A percentile compares a stretch with the other conserved stretches of the same genome.
Conservation (phyloP, 2,888 invertebrate species). For the Lymantria monacha region DNA sequence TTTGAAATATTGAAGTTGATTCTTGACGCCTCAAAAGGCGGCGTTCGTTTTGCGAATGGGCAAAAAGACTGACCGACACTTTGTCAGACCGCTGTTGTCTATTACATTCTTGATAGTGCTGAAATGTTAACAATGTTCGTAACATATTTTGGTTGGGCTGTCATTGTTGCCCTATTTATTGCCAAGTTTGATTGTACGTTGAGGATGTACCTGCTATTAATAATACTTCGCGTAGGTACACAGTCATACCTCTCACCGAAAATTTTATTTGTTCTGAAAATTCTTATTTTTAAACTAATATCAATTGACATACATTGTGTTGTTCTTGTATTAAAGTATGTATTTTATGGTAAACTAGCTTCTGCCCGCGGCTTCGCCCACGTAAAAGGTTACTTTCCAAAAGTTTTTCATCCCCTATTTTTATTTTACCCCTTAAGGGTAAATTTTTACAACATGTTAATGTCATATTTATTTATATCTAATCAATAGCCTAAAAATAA, state of each 20-base stretch:
- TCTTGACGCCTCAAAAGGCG: constrained; percentile 55
- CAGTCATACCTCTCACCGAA: constrained; percentile 18
- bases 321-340: too few relatives aligned
- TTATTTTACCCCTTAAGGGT: too few relatives aligned
- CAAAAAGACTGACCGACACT: constrained; percentile 55
- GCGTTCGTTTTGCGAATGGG: constrained; percentile 43
- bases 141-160: constrained; percentile 69
- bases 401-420: too few relatives aligned
- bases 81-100: constrained; percentile 52
- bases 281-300: too few relatives aligned
- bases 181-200: constrained; percentile 58
- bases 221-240: constrained; percentile 15
- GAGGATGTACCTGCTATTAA: constrained; percentile 43
- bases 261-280: constrained; percentile 8
- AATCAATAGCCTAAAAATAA: too few relatives aligned
- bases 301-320: too few relatives aligned
- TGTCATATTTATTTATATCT: too few relatives aligned
- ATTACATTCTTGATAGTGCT: constrained; percentile 68
- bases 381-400: too few relatives aligned
- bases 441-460: too few relatives aligned
- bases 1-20: constrained; percentile 70
- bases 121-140: constrained; percentile 70
- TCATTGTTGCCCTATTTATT: constrained; percentile 63
- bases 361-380: too few relatives aligned
- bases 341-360: too few relatives aligned